Evolutionary conservation across 2,797 vertebrate genomes (phyloP).

Genomic region (Tauraco hartlaubi): DNA sequence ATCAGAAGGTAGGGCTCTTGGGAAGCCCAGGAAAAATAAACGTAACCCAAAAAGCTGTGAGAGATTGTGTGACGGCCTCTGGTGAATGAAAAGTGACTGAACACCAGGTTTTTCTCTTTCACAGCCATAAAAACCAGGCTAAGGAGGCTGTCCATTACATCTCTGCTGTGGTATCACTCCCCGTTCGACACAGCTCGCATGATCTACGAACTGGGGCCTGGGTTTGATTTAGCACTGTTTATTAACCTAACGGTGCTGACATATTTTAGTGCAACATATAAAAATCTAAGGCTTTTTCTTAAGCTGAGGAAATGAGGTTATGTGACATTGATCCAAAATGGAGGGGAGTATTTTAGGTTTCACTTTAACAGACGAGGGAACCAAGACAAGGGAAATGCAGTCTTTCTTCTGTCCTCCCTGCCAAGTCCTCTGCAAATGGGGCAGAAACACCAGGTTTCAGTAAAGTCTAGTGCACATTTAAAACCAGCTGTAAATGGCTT

Average conservation of each 20-base stretch:
- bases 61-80: conserved; percentile 52
- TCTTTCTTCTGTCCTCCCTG: conserved; percentile 20
- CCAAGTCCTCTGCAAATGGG: conserved; percentile 37
- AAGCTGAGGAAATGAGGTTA: conserved; percentile 81
- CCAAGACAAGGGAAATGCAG: conserved; percentile 27
- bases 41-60: conserved; percentile 42
- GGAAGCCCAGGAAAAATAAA: conserved; percentile 53
- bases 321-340: conserved; percentile 78
- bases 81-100: conserved; percentile 58
- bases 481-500: conserved; percentile 31
- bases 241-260: conserved; percentile 70
- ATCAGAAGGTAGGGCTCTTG: conserved; percentile 28
- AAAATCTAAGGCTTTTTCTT: conserved; percentile 76
- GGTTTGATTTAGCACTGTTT: conserved; percentile 75
- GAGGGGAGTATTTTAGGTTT: conserved; percentile 70
- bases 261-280: conserved; percentile 78
- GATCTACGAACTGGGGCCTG: conserved; percentile 65
- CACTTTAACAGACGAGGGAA: conserved; percentile 44
- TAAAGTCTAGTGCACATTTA: background rate
- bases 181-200: conserved; percentile 37
- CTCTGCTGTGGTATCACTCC: conserved; percentile 45
- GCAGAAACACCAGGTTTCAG: conserved; percentile 40
- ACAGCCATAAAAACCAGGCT: conserved; percentile 41
- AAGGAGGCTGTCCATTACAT: conserved; percentile 46
- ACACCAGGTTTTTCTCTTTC: conserved; percentile 69